Evolutionary conservation across 2,797 vertebrate genomes (phyloP), one percentile per base, ranked within the genome.

Genomic region (Cirrhinus molitorella): DNA sequence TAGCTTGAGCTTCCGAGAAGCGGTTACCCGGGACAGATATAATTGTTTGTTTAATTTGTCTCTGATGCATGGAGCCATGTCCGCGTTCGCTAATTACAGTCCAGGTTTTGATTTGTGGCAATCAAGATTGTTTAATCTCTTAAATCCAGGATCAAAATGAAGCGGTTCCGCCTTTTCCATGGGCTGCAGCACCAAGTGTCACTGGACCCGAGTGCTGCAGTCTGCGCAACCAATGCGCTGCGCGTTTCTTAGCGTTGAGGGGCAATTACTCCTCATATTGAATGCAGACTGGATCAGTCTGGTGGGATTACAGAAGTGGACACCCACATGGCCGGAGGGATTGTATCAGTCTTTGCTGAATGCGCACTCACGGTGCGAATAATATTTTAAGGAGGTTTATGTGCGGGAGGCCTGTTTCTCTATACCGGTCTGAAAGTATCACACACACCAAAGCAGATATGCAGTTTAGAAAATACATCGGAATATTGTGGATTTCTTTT

Each of bases 1-100:
- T 89, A 91, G 88, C 87, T 90, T 77, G 88, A 88, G 89, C 83
- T 34, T 89, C 91, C 88, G 89, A 91, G 84, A 87, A 89, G 83
- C 85, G 66, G 72, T 25, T 72, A 63, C 6, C 13, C 16, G 9
- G 73, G 90, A 91, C 91, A 89, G 89, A 63, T 84, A 83, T 93
- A 92, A 94, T 92, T 92, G 85, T 88, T 87, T 87, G 93, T 94
- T 94, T 94, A 93, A 94, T 93, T 91, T 93, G 89, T 91, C 91
- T 92, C 91, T 89, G 90, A 92, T 93, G 91, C 93, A 92, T 75
- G 31, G 17, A 67, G 49, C 91, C 89, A 89, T 89, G 92, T 88
- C 93, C 89, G 90, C 87, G 89, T 91, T 91, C 89, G 88, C 88
- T 91, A 94, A 94, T 93, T 91, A 94, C 85, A 86, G 34, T 59